A percentile compares a stretch with the other conserved stretches of the same genome.
These are phyloP conservation scores for Exaiptasia diaphana DNA, from an alignment of 64 coral and sea anemone genomes.

Conservation along the genomic window DNA sequence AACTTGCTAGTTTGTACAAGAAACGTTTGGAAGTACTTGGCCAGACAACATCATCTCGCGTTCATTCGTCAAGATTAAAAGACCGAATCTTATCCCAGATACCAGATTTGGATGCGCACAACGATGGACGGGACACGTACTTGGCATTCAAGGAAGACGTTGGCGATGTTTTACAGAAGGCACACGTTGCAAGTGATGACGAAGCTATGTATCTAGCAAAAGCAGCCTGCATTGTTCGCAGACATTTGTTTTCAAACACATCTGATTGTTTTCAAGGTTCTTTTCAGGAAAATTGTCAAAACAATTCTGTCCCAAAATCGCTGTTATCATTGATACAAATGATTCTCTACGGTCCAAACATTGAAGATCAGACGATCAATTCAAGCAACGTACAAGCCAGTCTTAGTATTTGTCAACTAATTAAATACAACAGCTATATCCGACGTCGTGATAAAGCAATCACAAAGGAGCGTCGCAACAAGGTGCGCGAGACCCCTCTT, in stretches of 20 bases:
- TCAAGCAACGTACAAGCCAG: background rate
- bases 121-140: slow-evolving; percentile 29
- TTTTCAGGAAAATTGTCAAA: slow-evolving; percentile 32
- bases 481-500: slow-evolving; percentile 42
- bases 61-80: slow-evolving; percentile 42
- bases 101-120: slow-evolving; percentile 33
- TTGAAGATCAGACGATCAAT: background rate
- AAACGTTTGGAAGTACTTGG: slow-evolving; percentile 18
- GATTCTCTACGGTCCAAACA: slow-evolving; percentile 28
- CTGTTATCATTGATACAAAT: slow-evolving; percentile 39
- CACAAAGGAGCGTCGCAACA: slow-evolving; percentile 8
- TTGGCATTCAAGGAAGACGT: slow-evolving; percentile 43
- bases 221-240: slow-evolving; percentile 35
- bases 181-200: background rate
- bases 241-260: slow-evolving; percentile 40
- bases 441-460: slow-evolving; percentile 6
- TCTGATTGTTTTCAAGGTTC: slow-evolving; percentile 26
- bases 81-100: slow-evolving; percentile 11
- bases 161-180: slow-evolving; percentile 20
- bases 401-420: background rate
- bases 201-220: slow-evolving; percentile 30
- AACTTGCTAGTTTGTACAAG: slow-evolving; percentile 30
- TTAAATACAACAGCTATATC: background rate
- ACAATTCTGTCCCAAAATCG: slow-evolving; percentile 33
- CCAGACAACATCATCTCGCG: background rate